These are phyloP conservation scores for Musca vetustissima DNA, from an alignment of 1,140 invertebrate genomes.

Conservation along the genomic window DNA sequence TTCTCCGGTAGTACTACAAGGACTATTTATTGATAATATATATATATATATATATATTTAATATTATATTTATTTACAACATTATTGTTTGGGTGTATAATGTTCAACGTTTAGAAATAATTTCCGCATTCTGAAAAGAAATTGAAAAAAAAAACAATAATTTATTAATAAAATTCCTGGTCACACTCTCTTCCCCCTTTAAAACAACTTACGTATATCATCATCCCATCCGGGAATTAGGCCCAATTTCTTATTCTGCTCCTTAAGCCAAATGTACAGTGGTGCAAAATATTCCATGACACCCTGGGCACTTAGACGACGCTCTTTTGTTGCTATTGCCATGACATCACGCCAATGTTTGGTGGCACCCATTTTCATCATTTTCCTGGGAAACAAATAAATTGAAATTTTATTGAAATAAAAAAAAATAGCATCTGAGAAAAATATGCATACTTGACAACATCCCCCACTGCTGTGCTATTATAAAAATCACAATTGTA, in stretches of 20 bases:
- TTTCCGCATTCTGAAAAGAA: too few species aligned
- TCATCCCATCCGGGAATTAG: constrained; percentile 48
- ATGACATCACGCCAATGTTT: constrained; percentile 64
- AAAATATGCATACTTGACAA: constrained; percentile 35
- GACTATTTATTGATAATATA: too few species aligned
- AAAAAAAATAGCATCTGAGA: not conserved
- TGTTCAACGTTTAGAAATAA: too few species aligned
- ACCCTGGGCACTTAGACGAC: constrained; percentile 56
- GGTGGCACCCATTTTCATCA: constrained; percentile 61
- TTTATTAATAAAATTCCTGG: too few species aligned
- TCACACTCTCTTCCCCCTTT: too few species aligned
- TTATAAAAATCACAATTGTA: constrained; percentile 66
- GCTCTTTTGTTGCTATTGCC: constrained; percentile 60
- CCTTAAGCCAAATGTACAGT: constrained; percentile 52
- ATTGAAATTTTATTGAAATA: constrained; percentile 47
- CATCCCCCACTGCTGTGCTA: constrained; percentile 44
- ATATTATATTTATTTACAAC: too few species aligned
- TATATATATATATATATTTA: too few species aligned
- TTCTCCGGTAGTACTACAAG: too few species aligned
- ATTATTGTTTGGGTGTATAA: too few species aligned
- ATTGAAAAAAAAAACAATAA: too few species aligned
- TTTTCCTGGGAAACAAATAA: constrained; percentile 45
- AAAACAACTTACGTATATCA: constrained; percentile 40
- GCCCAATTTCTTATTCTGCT: constrained; percentile 47
- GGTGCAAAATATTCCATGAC: constrained; percentile 57